Conservation (phyloP, 2,797 vertebrate genomes). For the Sebastes jordani region DNA sequence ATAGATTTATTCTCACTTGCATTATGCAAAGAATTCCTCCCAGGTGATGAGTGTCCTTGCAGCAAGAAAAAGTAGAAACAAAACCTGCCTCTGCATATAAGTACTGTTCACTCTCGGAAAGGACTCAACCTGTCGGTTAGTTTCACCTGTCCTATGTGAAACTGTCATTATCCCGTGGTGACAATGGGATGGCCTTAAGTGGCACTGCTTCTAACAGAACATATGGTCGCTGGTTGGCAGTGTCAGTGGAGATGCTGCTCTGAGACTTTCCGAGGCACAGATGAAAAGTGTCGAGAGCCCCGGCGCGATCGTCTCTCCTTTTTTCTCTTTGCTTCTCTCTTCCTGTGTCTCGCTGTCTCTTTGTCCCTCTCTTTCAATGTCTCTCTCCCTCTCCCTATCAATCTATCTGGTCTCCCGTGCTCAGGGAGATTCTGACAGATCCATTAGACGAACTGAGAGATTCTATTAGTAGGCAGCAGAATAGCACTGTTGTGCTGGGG, state of each 20-base stretch:
- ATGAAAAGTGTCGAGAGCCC: conserved; percentile 41
- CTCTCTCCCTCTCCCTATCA: conserved; percentile 55
- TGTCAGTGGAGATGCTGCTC: conserved; percentile 45
- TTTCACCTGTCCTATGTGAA: conserved; percentile 31
- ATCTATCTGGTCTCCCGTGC: conserved; percentile 65
- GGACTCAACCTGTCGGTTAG: neutral
- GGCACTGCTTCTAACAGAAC: conserved; percentile 23
- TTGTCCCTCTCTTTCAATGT: conserved; percentile 35
- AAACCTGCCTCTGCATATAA: neutral
- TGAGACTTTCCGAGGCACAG: conserved; percentile 40
- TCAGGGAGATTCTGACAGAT: conserved; percentile 74
- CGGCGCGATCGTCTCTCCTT: neutral
- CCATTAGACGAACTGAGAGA: conserved; percentile 73
- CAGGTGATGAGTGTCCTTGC: neutral
- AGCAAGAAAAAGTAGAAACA: neutral
- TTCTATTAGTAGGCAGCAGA: conserved; percentile 76
- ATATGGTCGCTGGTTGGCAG: conserved; percentile 48
- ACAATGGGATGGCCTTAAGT: conserved; percentile 31
- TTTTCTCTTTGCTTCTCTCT: conserved; percentile 10
- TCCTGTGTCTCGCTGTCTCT: conserved; percentile 21
- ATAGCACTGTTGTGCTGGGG: conserved; percentile 68
- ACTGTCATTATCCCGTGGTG: conserved; percentile 27
- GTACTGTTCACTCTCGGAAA: neutral
- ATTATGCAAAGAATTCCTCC: conserved; percentile 6
- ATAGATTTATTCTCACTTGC: neutral